These are phyloP conservation scores for Eupeodes latifasciatus DNA, from an alignment of 2,888 invertebrate species.

Conservation along the genomic window DNA sequence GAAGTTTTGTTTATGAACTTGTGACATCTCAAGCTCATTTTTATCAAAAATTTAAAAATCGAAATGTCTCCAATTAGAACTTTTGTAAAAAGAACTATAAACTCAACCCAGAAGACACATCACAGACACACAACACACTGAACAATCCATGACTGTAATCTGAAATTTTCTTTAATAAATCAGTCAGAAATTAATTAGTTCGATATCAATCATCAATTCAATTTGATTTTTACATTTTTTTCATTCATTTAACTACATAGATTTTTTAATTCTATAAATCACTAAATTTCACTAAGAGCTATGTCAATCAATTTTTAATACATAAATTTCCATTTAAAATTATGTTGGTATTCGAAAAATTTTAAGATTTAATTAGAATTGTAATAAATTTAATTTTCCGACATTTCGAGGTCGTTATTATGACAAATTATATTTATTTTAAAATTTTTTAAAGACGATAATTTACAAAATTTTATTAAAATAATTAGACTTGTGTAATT, in stretches of 20 bases:
- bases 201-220: neutral
- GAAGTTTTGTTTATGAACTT: too few relatives aligned
- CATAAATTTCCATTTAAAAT: too few relatives aligned
- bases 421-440: neutral
- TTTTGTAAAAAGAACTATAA: too few relatives aligned
- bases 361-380: neutral
- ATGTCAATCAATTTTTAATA: neutral
- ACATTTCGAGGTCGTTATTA: conserved; percentile 1
- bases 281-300: conserved; percentile 3
- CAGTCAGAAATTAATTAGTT: neutral
- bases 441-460: neutral
- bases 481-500: neutral
- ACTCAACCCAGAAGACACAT: too few relatives aligned
- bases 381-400: neutral
- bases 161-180: neutral
- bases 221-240: neutral
- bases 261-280: neutral
- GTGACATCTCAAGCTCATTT: too few relatives aligned
- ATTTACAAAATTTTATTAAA: neutral
- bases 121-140: neutral
- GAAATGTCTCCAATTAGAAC: too few relatives aligned
- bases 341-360: neutral
- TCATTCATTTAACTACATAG: neutral
- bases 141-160: neutral
- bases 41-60: too few relatives aligned